Evolutionary conservation across 2,888 invertebrate genomes (phyloP).

Genomic region (Epistrophe eligans): DNA sequence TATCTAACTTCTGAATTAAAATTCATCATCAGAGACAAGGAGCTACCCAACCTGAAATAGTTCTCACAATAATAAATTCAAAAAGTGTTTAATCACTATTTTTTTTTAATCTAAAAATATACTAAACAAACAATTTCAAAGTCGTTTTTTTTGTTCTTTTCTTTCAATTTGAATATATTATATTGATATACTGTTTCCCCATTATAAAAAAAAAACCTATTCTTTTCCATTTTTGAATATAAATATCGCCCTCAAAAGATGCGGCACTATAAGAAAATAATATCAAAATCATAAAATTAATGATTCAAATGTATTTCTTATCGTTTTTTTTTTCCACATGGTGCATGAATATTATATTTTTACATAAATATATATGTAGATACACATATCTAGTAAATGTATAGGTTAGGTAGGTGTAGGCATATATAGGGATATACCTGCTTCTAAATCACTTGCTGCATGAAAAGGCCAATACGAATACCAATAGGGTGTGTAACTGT

Average conservation of each 20-base stretch:
- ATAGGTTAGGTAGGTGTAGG: neutral
- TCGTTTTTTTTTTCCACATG: slow-evolving; percentile 21
- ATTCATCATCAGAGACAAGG: slow-evolving; percentile 7
- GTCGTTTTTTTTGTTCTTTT: neutral
- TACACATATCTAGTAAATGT: too few relatives aligned
- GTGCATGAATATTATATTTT: neutral
- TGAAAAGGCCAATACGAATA: slow-evolving; percentile 41
- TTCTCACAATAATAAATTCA: slow-evolving; percentile 25
- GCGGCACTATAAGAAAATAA: slow-evolving; percentile 36
- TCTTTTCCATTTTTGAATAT: slow-evolving; percentile 12
- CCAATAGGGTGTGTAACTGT: slow-evolving; percentile 60
- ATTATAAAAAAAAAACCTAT: slow-evolving; percentile 26
- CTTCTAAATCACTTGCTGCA: slow-evolving; percentile 32
- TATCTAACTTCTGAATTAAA: neutral
- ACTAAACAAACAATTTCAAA: slow-evolving; percentile 17
- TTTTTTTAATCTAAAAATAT: slow-evolving; percentile 27
- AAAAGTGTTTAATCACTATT: slow-evolving; percentile 33
- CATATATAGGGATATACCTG: slow-evolving; percentile 33
- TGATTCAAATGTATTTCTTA: slow-evolving; percentile 60
- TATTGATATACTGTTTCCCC: slow-evolving; percentile 15
- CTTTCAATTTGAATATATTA: slow-evolving; percentile 31
- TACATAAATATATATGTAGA: neutral
- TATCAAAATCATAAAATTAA: slow-evolving; percentile 65
- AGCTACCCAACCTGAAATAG: slow-evolving; percentile 22
- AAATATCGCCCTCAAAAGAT: slow-evolving; percentile 37